Conservation (phyloP, 2,113 vertebrate species). For the Pagrus major region DNA sequence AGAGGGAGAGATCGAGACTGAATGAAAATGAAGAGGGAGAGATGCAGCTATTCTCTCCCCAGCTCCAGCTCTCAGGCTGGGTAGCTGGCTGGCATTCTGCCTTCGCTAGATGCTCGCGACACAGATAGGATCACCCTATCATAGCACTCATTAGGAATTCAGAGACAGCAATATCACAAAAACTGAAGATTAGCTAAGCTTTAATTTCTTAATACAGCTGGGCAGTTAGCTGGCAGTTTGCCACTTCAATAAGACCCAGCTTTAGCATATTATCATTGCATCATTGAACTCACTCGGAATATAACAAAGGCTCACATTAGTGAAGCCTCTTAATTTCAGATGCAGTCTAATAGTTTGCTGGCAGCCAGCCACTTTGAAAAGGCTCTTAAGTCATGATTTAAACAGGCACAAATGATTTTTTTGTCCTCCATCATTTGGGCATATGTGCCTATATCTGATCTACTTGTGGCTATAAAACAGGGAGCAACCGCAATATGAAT, state of each 20-base stretch:
- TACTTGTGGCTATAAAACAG: background rate
- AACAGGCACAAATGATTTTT: slow-evolving; percentile 12
- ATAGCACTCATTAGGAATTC: slow-evolving; percentile 57
- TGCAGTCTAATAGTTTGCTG: slow-evolving; percentile 50
- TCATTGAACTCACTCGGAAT: slow-evolving; percentile 51
- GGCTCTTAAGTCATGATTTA: slow-evolving; percentile 31
- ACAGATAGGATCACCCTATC: slow-evolving; percentile 57
- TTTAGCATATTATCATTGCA: slow-evolving; percentile 52
- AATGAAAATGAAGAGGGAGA: background rate
- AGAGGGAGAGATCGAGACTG: background rate
- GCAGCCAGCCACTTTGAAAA: slow-evolving; percentile 40
- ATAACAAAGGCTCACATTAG: slow-evolving; percentile 63
- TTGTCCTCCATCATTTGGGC: slow-evolving; percentile 2
- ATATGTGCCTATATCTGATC: slow-evolving; percentile 12
- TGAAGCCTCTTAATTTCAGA: slow-evolving; percentile 49
- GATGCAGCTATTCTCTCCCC: slow-evolving; percentile 1
- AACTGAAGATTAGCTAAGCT: slow-evolving; percentile 48
- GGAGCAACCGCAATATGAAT: background rate
- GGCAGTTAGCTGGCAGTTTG: slow-evolving; percentile 52
- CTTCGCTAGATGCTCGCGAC: slow-evolving; percentile 15
- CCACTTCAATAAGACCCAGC: slow-evolving; percentile 44
- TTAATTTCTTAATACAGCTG: slow-evolving; percentile 45
- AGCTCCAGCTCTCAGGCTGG: slow-evolving; percentile 17
- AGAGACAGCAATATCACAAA: slow-evolving; percentile 50
- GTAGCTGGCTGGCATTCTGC: slow-evolving; percentile 44